These are phyloP conservation scores for Tenthredo mesomela DNA, from an alignment of 2,888 invertebrate species.

Conservation along the genomic window DNA sequence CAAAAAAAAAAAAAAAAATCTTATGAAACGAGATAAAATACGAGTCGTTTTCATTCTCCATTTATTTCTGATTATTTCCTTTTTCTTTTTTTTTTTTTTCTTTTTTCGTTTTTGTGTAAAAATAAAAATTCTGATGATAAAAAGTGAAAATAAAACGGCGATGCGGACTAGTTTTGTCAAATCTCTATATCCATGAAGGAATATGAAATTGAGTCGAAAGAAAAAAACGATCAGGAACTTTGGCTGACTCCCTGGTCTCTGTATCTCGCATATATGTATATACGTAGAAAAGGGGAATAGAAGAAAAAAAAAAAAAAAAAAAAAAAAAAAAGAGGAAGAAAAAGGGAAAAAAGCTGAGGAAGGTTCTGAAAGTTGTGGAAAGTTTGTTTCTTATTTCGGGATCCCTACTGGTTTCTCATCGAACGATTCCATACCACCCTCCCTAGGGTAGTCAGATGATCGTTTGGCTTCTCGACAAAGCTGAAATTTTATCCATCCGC, in stretches of 20 bases:
- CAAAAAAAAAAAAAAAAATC: not conserved
- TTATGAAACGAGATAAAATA: not conserved
- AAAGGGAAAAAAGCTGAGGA: not conserved
- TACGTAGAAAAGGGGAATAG: too few species aligned
- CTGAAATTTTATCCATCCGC: conserved; percentile 25
- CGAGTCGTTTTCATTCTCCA: not conserved
- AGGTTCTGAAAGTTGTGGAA: not conserved
- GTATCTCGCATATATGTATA: too few species aligned
- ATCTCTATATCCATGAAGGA: not conserved
- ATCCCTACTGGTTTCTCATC: not conserved
- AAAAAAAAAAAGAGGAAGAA: not conserved
- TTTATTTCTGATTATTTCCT: not conserved
- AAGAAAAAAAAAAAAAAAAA: too few species aligned
- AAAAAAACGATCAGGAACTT: not conserved
- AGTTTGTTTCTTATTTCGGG: conserved; percentile 11
- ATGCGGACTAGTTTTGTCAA: not conserved
- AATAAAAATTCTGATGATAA: too few species aligned
- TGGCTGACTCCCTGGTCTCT: too few species aligned
- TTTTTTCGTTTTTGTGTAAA: too few species aligned
- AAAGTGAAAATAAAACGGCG: not conserved
- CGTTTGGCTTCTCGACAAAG: conserved; percentile 23
- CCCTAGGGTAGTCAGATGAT: conserved; percentile 4
- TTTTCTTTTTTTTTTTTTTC: not conserved
- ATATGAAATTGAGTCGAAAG: not conserved
- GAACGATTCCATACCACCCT: not conserved